Conservation (phyloP, 2,113 vertebrate species). For the Crotalus helleri region DNA sequence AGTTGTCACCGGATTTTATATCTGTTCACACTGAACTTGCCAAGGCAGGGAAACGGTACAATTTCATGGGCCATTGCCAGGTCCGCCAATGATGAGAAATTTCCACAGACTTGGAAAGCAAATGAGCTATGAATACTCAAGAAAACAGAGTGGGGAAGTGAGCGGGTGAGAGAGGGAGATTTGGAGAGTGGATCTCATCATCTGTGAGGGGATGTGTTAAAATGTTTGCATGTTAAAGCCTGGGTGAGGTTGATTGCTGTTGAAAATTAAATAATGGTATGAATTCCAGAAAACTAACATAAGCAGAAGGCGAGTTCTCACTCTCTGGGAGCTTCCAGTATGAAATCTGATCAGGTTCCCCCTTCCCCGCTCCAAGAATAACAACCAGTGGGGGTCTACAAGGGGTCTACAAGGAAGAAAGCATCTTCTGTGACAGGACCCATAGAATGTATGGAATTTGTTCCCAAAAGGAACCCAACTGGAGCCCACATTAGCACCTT, state of each 20-base stretch:
- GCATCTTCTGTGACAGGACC: background rate
- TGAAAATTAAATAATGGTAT: background rate
- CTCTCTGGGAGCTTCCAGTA: background rate
- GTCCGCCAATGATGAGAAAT: conserved; percentile 47
- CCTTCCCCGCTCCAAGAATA: background rate
- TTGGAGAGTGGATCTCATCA: background rate
- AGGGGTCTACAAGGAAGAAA: background rate
- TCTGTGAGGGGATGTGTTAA: background rate
- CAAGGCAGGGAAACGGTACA: conserved; percentile 52
- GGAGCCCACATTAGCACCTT: background rate
- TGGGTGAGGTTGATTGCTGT: background rate
- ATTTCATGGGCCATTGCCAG: conserved; percentile 59
- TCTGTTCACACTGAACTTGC: conserved; percentile 66
- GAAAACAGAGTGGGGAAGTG: background rate
- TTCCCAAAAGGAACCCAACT: background rate
- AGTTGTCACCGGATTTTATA: conserved; percentile 71
- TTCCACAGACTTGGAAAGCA: background rate
- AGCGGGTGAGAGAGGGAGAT: background rate
- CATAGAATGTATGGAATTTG: background rate
- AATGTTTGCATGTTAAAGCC: background rate
- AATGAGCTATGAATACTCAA: background rate
- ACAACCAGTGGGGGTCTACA: background rate
- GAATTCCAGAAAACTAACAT: background rate
- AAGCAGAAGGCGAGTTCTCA: background rate
- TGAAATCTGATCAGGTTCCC: background rate